These are phyloP conservation scores for Irena cyanogastra DNA, from an alignment of 2,113 vertebrate genomes.

Conservation along the genomic window DNA sequence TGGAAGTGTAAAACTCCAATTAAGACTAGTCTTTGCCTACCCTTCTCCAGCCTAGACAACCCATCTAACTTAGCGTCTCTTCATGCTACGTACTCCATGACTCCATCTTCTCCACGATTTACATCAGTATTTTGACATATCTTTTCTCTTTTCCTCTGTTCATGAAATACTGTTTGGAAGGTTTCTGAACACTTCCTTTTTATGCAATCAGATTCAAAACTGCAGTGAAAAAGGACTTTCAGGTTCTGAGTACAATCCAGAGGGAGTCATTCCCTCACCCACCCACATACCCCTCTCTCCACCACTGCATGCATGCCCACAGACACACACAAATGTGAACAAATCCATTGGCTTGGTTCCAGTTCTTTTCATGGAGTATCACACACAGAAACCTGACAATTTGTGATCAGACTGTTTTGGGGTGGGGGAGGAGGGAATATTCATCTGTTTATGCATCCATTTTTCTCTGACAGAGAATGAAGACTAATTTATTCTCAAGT, in stretches of 20 bases:
- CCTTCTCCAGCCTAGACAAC: not conserved
- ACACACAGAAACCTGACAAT: not conserved
- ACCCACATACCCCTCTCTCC: not conserved
- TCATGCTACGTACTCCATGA: not conserved
- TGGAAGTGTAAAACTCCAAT: not conserved
- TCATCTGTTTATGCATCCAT: not conserved
- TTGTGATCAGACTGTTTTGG: not conserved
- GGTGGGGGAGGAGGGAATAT: not conserved
- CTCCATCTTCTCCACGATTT: not conserved
- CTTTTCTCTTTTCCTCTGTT: not conserved
- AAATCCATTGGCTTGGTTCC: not conserved
- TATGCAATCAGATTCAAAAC: not conserved
- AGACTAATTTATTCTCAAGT: slow-evolving; percentile 5
- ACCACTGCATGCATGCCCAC: not conserved
- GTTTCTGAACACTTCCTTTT: not conserved
- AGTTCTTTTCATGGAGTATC: not conserved
- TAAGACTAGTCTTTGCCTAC: not conserved
- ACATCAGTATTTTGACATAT: accelerated
- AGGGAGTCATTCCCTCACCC: not conserved
- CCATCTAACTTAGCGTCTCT: not conserved
- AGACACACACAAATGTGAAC: not conserved
- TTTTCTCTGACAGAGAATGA: not conserved
- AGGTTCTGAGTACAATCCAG: not conserved
- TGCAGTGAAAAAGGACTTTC: not conserved
- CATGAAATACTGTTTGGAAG: not conserved